Conservation (phyloP, 2,797 vertebrate species). For the Aratinga solstitialis region DNA sequence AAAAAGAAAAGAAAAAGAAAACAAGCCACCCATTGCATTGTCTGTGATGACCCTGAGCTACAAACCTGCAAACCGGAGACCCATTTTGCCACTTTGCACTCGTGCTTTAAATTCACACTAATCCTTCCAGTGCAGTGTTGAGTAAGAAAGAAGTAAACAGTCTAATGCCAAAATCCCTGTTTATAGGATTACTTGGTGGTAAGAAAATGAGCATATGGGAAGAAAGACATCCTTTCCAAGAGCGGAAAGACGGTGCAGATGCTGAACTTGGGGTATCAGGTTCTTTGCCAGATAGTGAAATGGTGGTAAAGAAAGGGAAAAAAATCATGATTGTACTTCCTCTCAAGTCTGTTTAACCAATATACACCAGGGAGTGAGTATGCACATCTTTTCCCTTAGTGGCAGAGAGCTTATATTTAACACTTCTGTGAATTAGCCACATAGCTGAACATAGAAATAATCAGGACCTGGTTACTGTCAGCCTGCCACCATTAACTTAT, state of each 20-base stretch:
- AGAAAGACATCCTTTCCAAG: background rate
- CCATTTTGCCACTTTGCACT: constrained; percentile 1
- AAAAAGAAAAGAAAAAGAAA: background rate
- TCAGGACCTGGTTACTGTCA: background rate
- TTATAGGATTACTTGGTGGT: background rate
- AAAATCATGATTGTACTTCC: background rate
- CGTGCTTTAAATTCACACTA: constrained; percentile 28
- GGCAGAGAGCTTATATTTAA: background rate
- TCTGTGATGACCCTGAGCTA: background rate
- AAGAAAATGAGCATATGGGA: background rate
- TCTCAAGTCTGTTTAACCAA: background rate
- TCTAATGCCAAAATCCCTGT: constrained; percentile 2
- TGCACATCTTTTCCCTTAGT: background rate
- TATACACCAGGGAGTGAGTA: background rate
- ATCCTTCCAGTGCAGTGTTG: background rate
- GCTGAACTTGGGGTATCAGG: background rate
- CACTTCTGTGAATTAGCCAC: background rate
- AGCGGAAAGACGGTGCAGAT: background rate
- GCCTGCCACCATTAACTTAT: background rate
- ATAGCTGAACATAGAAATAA: background rate
- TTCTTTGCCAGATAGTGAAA: background rate
- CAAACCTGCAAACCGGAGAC: background rate
- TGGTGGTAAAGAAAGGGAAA: background rate
- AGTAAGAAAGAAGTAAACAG: constrained; percentile 2
- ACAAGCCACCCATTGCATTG: background rate